These are phyloP conservation scores for Hypotaenidia philippensis DNA, from an alignment of 2,797 vertebrate genomes.

Conservation along the genomic window DNA sequence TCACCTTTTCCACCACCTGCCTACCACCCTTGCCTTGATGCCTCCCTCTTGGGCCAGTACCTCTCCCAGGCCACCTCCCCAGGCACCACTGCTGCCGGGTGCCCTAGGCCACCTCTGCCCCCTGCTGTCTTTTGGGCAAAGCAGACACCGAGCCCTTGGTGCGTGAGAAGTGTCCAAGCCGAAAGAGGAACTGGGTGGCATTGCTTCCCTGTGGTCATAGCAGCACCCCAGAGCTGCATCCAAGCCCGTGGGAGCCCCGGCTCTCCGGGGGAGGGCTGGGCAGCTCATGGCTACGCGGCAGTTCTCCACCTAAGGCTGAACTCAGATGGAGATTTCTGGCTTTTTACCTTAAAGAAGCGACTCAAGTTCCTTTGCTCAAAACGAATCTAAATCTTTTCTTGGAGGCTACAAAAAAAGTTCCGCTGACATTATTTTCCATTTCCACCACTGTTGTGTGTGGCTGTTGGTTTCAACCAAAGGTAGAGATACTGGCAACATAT, in stretches of 20 bases:
- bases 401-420: conserved; percentile 34
- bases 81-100: neutral
- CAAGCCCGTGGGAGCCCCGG: neutral
- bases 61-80: neutral
- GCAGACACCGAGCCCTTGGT: neutral
- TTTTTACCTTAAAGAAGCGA: neutral
- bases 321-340: neutral
- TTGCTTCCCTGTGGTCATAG: neutral
- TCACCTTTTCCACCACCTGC: neutral
- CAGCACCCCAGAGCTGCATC: neutral
- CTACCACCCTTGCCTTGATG: neutral
- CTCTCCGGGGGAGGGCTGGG: neutral
- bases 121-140: neutral
- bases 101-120: neutral
- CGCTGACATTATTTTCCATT: conserved; percentile 47
- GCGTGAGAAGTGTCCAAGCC: fast-evolving
- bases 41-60: neutral
- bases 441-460: neutral
- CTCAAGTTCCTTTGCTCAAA: neutral
- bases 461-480: neutral
- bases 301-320: neutral
- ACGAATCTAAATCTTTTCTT: conserved; percentile 36
- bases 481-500: neutral
- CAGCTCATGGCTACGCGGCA: neutral
- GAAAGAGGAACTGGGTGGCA: neutral